Evolutionary conservation across 2,888 invertebrate genomes (phyloP), one percentile per base, ranked within the genome.

Genomic region (Galeruca laticollis): DNA sequence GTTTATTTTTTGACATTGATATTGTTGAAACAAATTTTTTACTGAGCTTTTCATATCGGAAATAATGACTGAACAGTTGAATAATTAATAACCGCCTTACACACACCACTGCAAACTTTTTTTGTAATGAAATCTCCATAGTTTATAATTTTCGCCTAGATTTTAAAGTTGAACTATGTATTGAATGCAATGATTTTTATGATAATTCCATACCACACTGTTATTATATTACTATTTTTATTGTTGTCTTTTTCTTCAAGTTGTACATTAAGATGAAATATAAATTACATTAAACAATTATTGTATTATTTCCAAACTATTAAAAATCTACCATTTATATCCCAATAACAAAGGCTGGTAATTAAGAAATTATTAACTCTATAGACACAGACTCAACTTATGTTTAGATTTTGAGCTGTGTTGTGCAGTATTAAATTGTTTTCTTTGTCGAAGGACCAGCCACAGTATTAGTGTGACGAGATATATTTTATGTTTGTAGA

Each of bases 251-350:
- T 49, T 61, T 51, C 20, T 49, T 49, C 49, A 31, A 61, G 61
- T 61, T 61, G 61, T 61, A 61, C 51, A 61, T 60, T 60, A 60
- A 60, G 60, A 47, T 47, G 35, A 49, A 60, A 60, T 47, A 61
- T 57, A 57, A 57, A 57, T 57, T 31, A 57, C 26, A 57, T 35
- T 57, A 11, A 35, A 20, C 5, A 15, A 18, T 11, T 5, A 26
- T 26, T 5, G 11, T n/a, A 26, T 26, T 52, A 11, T 21, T 52
- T 49, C 49, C 49, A n/a, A 18, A 49, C 4, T 10, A 49, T 9
- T n/a, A n/a, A n/a, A 26, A 26, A 26, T 26, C 26, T 26, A 26
- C 26, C 26, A 26, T 5, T 26, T n/a, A n/a, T n/a, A n/a, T n/a
- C n/a, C n/a, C n/a, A n/a, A 26, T 5, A 26, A 4, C 26, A 5